Conservation (phyloP, 2,888 invertebrate species). For the Ornithoptera alexandrae region DNA sequence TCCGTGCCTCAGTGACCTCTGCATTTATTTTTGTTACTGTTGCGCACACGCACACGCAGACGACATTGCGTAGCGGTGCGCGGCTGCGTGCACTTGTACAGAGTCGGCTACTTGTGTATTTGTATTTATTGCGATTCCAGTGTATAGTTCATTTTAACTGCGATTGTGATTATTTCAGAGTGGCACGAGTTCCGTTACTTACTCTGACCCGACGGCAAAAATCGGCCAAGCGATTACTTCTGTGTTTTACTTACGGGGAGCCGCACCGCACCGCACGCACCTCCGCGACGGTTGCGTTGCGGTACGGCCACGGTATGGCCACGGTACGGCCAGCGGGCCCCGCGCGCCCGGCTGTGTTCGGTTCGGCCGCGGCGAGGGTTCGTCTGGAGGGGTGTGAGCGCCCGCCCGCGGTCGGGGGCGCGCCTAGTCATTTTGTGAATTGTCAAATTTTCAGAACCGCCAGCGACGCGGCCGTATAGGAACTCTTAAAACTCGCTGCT, state of each 20-base stretch:
- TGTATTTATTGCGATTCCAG: conserved; percentile 60
- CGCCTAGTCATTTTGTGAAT: conserved; percentile 80
- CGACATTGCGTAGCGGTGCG: too few species aligned
- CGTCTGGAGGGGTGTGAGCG: too few species aligned
- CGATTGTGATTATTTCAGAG: conserved; percentile 70
- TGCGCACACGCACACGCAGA: too few species aligned
- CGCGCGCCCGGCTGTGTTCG: too few species aligned
- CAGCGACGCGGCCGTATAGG: conserved; percentile 81
- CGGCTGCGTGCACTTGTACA: conserved; percentile 47
- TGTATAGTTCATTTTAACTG: conserved; percentile 57
- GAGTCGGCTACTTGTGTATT: conserved; percentile 63
- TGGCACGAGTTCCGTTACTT: conserved; percentile 77
- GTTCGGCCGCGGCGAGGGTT: too few species aligned
- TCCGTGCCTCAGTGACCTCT: conserved; percentile 74
- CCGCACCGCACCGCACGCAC: background rate
- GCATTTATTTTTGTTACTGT: conserved; percentile 76
- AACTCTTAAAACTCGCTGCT: conserved; percentile 89
- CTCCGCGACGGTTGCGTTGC: background rate
- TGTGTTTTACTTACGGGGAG: conserved; percentile 29
- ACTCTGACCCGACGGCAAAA: conserved; percentile 64
- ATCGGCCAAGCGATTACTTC: conserved; percentile 49
- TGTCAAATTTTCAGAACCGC: conserved; percentile 78
- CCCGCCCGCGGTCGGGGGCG: conserved; percentile 50
- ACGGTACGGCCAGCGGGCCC: too few species aligned
- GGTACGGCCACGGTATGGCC: too few species aligned